Percentiles rank a stretch among this genome's conserved stretches.
Conservation (phyloP, 2,113 vertebrate species). For the Pygoscelis adeliae region DNA sequence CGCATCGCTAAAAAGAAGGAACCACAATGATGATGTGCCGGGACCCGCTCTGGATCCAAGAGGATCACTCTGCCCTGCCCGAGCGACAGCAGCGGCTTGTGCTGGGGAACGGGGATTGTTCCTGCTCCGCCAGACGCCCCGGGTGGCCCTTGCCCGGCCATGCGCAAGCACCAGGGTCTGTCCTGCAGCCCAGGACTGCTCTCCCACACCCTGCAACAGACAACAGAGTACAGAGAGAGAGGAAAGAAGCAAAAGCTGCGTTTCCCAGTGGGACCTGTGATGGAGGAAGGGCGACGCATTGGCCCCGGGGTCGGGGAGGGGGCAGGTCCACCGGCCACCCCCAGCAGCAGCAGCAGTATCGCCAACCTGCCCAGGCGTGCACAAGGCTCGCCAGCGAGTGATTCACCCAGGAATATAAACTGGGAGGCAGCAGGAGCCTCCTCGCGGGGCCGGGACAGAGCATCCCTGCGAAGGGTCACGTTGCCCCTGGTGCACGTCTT, state of each 20-base stretch:
- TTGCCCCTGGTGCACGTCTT: neutral
- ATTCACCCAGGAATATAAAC: rapidly evolving
- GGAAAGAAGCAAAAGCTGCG: neutral
- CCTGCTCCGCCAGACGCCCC: neutral
- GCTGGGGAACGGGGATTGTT: neutral
- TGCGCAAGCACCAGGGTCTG: neutral
- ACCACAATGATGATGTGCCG: neutral
- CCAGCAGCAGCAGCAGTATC: neutral
- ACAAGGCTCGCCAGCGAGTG: rapidly evolving
- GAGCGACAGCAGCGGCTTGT: neutral
- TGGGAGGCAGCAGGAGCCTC: neutral
- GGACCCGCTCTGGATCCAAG: too few species aligned
- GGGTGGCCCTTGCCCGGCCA: neutral
- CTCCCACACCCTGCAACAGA: neutral
- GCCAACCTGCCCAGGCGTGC: neutral
- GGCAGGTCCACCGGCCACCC: neutral
- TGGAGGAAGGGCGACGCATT: neutral
- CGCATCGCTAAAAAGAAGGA: neutral
- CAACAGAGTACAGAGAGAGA: neutral
- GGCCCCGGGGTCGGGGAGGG: neutral
- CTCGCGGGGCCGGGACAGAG: neutral
- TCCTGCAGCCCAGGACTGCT: neutral
- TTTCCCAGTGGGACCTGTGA: neutral
- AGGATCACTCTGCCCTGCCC: neutral
- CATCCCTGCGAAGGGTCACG: neutral